phyloP scores from a whole-genome alignment of 2,113 vertebrate genomes.

The Sarotherodon lohbergeri region DNA sequence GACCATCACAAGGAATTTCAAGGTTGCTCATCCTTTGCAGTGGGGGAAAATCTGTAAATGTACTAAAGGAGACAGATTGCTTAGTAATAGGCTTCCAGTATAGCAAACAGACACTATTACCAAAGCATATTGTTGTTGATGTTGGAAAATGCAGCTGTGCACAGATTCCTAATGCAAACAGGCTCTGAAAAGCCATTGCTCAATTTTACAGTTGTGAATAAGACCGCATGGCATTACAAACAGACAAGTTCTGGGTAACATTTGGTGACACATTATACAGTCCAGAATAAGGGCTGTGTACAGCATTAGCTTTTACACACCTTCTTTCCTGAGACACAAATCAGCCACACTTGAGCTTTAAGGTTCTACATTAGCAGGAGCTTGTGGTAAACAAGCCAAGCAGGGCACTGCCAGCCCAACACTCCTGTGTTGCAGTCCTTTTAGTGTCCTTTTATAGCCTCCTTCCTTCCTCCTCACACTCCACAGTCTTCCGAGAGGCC shows the following conservation, averaged over 20 bases:
- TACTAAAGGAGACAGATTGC: neutral
- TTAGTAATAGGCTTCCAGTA: neutral
- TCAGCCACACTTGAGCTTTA: conserved; percentile 15
- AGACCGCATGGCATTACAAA: conserved; percentile 4
- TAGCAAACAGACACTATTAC: neutral
- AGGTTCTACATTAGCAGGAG: conserved; percentile 20
- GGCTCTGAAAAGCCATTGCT: neutral
- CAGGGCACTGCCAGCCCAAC: conserved; percentile 3
- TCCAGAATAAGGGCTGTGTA: neutral
- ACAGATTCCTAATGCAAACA: conserved; percentile 19
- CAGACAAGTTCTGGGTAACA: conserved; percentile 8
- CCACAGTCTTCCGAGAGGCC: conserved; percentile 37
- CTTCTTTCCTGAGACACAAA: neutral
- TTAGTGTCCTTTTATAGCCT: conserved; percentile 68
- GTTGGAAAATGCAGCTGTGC: neutral
- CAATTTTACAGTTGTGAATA: conserved; percentile 3
- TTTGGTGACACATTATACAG: neutral
- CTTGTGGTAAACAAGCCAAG: conserved; percentile 42
- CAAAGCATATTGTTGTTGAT: neutral
- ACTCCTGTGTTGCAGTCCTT: conserved; percentile 37
- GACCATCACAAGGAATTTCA: neutral
- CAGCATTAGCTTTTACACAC: conserved; percentile 14
- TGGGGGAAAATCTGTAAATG: conserved; percentile 3
- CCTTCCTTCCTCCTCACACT: conserved; percentile 63
- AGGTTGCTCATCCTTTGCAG: neutral